Evolutionary conservation across 2,797 vertebrate species (phyloP).

Genomic region (Brachyalestes nurse): DNA sequence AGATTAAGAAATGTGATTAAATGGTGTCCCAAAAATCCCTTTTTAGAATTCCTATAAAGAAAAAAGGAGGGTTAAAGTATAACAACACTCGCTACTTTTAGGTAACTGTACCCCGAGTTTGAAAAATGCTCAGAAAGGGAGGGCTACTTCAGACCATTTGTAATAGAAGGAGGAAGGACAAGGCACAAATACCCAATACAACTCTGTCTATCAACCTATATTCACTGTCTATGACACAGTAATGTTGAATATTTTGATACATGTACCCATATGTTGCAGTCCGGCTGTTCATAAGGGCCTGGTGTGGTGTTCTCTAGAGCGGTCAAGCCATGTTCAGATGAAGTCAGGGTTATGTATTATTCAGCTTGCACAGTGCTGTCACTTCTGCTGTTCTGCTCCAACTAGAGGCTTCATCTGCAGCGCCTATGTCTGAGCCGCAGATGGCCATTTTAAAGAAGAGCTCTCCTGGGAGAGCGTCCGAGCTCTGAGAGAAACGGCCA

Average conservation of each 20-base stretch:
- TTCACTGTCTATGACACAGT: no score
- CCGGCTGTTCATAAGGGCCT: neutral
- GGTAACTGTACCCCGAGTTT: no score
- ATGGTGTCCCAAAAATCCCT: no score
- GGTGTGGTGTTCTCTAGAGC: neutral
- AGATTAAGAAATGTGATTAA: no score
- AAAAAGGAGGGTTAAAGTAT: no score
- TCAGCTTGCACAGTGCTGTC: constrained; percentile 36
- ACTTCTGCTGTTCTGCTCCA: constrained; percentile 41
- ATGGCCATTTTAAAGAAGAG: constrained; percentile 36
- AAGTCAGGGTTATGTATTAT: constrained; percentile 50
- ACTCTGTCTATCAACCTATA: no score
- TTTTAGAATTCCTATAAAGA: no score
- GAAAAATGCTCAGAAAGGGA: no score
- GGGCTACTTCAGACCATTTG: no score
- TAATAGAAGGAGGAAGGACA: no score
- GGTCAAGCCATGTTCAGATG: constrained; percentile 23
- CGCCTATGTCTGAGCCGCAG: constrained; percentile 28
- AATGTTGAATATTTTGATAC: neutral
- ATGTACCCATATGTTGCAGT: neutral
- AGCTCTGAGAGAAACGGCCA: neutral
- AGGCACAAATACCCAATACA: no score
- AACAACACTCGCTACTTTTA: no score
- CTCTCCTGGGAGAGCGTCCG: neutral
- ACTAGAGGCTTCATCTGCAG: constrained; percentile 34